Evolutionary conservation across 2,797 vertebrate genomes (phyloP), one percentile per base, ranked within the genome.

Genomic region (Cynopterus sphinx): DNA sequence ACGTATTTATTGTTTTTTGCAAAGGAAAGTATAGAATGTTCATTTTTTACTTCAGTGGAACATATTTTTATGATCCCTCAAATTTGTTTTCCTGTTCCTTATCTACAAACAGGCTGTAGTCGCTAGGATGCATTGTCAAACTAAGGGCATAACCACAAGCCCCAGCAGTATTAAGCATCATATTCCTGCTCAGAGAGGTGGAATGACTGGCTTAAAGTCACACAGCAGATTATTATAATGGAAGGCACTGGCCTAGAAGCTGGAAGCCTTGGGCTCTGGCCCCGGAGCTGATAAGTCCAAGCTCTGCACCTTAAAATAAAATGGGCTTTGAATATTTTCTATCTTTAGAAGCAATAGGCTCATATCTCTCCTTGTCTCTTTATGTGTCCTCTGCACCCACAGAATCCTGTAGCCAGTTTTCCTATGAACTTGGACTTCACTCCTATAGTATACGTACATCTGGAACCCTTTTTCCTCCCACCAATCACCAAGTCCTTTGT

Each of bases 71-170:
- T 70, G 70, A 91, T 53, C 43, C 26, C 28, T 95, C 83, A 49
- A 84, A 94, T n/a, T 91, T 97, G 71, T 90, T 93, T 97, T 91
- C 83, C 92, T 93, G 65, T 55, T 78, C 83, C 36, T 79, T 51
- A 92, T 92, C 90, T 92, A 86, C 53, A 96, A 96, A 96, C 26
- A 96, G 65, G 73, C 90, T 96, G 63, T 36, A 53, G 96, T 96
- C 94, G 94, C 96, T 96, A 95, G 90, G 94, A 71, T 24, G 65
- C 57, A 17, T 7, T 43, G 39, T 57, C 36, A 3, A 74, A 79
- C 57, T 81, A 82, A 57, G 73, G 46, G 9, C 68, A 63, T 22
- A n/a, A 46, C 43, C 81, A 67, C 55, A 51, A 41, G 43, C 43
- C 55, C 53, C 17, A 33, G 31, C 3, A n/a, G 31, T 4, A 15